phyloP scores from a whole-genome alignment of 2,888 invertebrate species.

The Metalampra italica region DNA sequence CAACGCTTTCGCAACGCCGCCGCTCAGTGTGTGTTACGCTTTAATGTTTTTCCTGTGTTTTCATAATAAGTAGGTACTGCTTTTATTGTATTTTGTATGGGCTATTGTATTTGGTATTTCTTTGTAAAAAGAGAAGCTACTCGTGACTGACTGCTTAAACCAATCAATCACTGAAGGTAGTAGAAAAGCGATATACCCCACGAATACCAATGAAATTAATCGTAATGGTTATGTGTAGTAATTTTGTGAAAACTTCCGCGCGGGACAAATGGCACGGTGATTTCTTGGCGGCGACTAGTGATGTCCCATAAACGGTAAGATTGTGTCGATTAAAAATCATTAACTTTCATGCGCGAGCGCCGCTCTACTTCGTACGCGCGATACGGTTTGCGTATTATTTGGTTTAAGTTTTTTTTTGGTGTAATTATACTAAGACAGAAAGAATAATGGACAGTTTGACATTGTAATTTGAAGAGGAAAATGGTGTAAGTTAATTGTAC shows the following conservation, averaged over 20 bases:
- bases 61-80: too few species aligned
- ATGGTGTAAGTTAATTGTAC: background rate
- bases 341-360: constrained; percentile 49
- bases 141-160: too few species aligned
- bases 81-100: too few species aligned
- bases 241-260: constrained; percentile 29
- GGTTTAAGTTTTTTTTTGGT: constrained; percentile 9
- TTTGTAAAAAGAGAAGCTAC: constrained; percentile 1
- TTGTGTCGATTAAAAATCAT: constrained; percentile 57
- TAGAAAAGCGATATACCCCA: constrained; percentile 21
- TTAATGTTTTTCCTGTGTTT: too few species aligned
- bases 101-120: too few species aligned
- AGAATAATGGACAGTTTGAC: background rate
- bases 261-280: constrained; percentile 13
- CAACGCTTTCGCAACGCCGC: too few species aligned
- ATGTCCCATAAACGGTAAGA: constrained; percentile 43
- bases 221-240: constrained; percentile 25
- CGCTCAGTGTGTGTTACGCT: too few species aligned
- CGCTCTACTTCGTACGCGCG: constrained; percentile 27
- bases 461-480: background rate
- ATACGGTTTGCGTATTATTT: constrained; percentile 14
- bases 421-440: constrained; percentile 3
- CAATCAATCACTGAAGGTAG: constrained; percentile 6
- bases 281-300: constrained; percentile 40
- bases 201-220: constrained; percentile 23